Conservation (phyloP, 2,113 vertebrate genomes). For the crab-eating macaque (Macaca fascicularis) region T2T-MFA8v1.1 NC_088378.1:148487001-148487500, state of each 20-base stretch:
- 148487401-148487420: neutral
- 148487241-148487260: too few relatives aligned
- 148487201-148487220: neutral
- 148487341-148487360: neutral
- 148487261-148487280: neutral
- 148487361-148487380: neutral
- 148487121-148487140: too few relatives aligned
- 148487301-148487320: neutral
- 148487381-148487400: neutral
- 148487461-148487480: neutral
- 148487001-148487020: too few relatives aligned
- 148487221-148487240: neutral
- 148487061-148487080: too few relatives aligned
- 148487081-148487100: too few relatives aligned
- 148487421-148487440: neutral
- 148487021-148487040: too few relatives aligned
- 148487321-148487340: neutral
- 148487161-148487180: too few relatives aligned
- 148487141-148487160: too few relatives aligned
- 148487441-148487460: neutral
- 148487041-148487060: too few relatives aligned
- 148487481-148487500: neutral
- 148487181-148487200: neutral
- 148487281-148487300: neutral
- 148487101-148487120: too few relatives aligned